Percentiles rank a stretch among this genome's conserved stretches.
These are phyloP conservation scores for Emydoidea blandingii DNA, from an alignment of 2,797 vertebrate species.

Conservation along the genomic window DNA sequence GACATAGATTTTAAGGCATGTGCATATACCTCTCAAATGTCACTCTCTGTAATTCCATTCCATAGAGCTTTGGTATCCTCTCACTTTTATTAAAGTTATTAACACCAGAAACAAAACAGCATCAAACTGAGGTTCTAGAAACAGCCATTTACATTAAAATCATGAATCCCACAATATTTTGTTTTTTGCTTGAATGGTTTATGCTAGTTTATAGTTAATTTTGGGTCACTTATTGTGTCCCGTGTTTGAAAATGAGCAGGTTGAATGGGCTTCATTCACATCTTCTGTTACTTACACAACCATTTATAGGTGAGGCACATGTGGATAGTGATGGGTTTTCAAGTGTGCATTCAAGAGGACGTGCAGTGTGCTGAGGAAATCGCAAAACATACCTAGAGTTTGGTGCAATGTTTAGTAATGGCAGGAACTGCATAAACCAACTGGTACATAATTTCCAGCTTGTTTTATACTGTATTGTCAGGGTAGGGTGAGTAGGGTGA, in stretches of 20 bases:
- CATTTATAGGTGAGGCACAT: accelerated
- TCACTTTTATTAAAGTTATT: not conserved
- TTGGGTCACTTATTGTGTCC: accelerated
- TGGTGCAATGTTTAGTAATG: not conserved
- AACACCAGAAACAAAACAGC: not conserved
- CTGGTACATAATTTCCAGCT: not conserved
- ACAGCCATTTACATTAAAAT: not conserved
- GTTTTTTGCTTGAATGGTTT: accelerated
- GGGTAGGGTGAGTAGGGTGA: not conserved
- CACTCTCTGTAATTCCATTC: not conserved
- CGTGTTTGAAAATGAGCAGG: accelerated
- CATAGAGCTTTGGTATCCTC: not conserved
- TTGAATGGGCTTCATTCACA: accelerated
- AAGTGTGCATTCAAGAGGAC: accelerated
- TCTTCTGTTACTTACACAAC: not conserved
- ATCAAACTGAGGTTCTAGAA: not conserved
- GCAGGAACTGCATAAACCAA: not conserved
- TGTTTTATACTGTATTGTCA: accelerated
- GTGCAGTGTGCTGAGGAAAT: not conserved
- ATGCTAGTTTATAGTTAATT: not conserved
- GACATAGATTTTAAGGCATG: not conserved
- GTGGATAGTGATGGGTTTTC: accelerated
- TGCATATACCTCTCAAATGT: not conserved
- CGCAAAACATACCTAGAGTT: accelerated
- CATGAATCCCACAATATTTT: not conserved